Conservation (phyloP, 2,797 vertebrate genomes). For the Pipistrellus pygmaeus region DNA sequence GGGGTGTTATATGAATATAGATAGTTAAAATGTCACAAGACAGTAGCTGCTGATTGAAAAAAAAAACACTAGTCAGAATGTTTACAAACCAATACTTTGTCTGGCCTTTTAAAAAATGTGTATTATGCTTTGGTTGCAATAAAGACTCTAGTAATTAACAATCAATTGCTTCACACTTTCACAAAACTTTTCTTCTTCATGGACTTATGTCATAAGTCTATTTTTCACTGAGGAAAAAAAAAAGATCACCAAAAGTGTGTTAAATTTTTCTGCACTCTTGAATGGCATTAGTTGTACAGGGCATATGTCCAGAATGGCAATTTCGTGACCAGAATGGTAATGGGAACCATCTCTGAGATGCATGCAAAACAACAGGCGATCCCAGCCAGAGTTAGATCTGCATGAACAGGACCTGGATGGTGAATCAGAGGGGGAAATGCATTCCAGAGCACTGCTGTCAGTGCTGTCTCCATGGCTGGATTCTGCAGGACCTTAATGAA, state of each 20-base stretch:
- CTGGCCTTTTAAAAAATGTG: not conserved
- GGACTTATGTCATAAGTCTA: not conserved
- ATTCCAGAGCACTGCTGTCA: slow-evolving; percentile 63
- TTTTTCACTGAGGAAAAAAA: slow-evolving; percentile 36
- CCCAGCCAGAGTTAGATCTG: slow-evolving; percentile 53
- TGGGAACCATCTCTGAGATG: slow-evolving; percentile 66
- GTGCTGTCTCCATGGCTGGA: not conserved
- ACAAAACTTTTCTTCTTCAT: not conserved
- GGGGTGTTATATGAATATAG: not conserved
- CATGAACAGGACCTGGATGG: slow-evolving; percentile 50
- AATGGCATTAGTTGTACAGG: slow-evolving; percentile 26
- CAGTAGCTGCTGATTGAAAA: not conserved
- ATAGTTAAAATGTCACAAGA: not conserved
- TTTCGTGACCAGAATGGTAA: slow-evolving; percentile 65
- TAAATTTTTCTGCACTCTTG: slow-evolving; percentile 55
- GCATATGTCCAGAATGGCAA: slow-evolving; percentile 58
- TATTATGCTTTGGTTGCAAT: slow-evolving; percentile 35
- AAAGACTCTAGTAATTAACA: slow-evolving; percentile 40
- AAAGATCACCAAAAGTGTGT: not conserved
- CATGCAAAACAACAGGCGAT: slow-evolving; percentile 41
- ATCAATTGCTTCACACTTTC: slow-evolving; percentile 15
- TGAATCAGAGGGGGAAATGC: slow-evolving; percentile 60
- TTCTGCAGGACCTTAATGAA: slow-evolving; percentile 5
- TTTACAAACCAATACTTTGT: slow-evolving; percentile 39
- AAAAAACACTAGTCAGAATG: not conserved